Evolutionary conservation across 2,113 vertebrate species (phyloP).

Genomic region (Gobiocypris rarus): DNA sequence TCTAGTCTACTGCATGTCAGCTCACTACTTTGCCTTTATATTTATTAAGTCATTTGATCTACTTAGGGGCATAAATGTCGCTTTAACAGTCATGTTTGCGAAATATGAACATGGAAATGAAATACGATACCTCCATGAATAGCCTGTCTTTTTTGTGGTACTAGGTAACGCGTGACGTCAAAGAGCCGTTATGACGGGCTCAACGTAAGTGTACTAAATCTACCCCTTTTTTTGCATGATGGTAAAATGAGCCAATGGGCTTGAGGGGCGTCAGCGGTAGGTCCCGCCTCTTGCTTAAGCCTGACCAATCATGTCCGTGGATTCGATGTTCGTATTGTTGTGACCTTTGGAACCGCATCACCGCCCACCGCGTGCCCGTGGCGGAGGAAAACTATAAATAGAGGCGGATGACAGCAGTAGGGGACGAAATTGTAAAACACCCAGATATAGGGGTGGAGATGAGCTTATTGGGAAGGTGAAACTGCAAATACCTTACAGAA

Average conservation of each 20-base stretch:
- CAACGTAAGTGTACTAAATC: slow-evolving; percentile 63
- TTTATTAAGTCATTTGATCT: slow-evolving; percentile 14
- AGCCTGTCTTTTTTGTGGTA: slow-evolving; percentile 63
- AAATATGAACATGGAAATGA: slow-evolving; percentile 6
- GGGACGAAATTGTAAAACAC: slow-evolving; percentile 79
- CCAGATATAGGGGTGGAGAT: slow-evolving; percentile 62
- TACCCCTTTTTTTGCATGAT: slow-evolving; percentile 56
- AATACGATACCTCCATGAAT: slow-evolving; percentile 31
- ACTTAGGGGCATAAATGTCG: slow-evolving; percentile 11
- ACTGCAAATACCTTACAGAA: slow-evolving; percentile 56
- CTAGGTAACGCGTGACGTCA: slow-evolving; percentile 76
- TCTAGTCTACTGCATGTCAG: not conserved
- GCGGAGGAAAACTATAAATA: slow-evolving; percentile 82
- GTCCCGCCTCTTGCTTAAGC: slow-evolving; percentile 21
- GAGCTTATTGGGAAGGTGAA: slow-evolving; percentile 68
- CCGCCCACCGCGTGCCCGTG: slow-evolving; percentile 78
- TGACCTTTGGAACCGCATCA: slow-evolving; percentile 79
- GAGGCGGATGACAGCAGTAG: slow-evolving; percentile 48
- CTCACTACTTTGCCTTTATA: slow-evolving; percentile 1
- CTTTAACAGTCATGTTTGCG: slow-evolving; percentile 36
- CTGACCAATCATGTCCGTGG: slow-evolving; percentile 60
- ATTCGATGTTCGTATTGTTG: slow-evolving; percentile 68
- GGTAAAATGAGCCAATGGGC: slow-evolving; percentile 61
- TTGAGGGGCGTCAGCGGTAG: rapidly evolving
- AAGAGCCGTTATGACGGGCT: slow-evolving; percentile 62